phyloP scores from a whole-genome alignment of 2,888 invertebrate species.

The Cabera pusaria region DNA sequence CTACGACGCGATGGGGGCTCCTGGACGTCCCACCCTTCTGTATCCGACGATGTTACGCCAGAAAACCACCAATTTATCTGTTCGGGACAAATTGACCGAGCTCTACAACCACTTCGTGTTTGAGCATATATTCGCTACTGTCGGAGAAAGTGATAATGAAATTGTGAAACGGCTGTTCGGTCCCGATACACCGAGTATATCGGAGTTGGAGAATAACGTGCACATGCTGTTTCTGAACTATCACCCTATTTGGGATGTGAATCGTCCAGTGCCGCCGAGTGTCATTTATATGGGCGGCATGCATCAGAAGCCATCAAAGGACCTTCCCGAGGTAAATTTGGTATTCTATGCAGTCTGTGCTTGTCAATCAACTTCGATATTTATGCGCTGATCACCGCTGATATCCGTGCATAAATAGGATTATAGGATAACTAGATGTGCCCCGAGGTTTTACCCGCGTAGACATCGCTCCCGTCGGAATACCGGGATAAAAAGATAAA shows the following conservation, averaged over 20 bases:
- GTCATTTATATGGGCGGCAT: constrained; percentile 60
- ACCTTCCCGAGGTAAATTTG: constrained; percentile 61
- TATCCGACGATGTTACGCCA: constrained; percentile 16
- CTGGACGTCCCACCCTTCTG: constrained; percentile 12
- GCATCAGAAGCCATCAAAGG: constrained; percentile 51
- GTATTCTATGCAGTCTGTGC: too few species aligned
- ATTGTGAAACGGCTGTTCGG: constrained; percentile 36
- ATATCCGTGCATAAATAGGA: too few species aligned
- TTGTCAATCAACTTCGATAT: too few species aligned
- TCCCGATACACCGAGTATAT: constrained; percentile 28
- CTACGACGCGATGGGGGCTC: constrained; percentile 19
- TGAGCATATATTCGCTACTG: constrained; percentile 5
- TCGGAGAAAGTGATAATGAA: constrained; percentile 20
- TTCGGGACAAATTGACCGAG: constrained; percentile 23
- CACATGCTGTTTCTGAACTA: constrained; percentile 61
- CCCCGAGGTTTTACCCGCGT: too few species aligned
- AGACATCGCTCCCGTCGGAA: too few species aligned
- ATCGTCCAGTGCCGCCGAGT: constrained; percentile 59
- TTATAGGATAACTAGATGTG: too few species aligned
- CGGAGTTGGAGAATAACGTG: constrained; percentile 39
- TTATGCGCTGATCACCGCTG: too few species aligned
- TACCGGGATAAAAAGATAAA: too few species aligned
- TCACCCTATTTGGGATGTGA: constrained; percentile 53
- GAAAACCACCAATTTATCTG: constrained; percentile 14
- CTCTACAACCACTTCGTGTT: constrained; percentile 17